phyloP scores from a whole-genome alignment of 2,113 vertebrate species.

The Spilogale gracilis region DNA sequence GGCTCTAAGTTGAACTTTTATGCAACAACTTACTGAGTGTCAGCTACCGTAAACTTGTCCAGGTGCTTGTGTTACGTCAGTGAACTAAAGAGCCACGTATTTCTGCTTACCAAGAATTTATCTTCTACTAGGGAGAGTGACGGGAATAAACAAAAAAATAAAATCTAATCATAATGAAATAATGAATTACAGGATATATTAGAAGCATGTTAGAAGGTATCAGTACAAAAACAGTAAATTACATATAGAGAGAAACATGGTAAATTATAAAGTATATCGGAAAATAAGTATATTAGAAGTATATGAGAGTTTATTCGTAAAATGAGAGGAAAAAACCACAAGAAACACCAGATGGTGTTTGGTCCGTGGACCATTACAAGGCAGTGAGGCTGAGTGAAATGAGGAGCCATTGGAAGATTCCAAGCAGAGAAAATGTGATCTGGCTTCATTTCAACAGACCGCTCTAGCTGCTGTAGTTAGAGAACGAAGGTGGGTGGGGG shows the following conservation, averaged over 20 bases:
- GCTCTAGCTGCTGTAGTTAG: not conserved
- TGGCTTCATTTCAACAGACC: not conserved
- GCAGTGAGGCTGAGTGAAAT: not conserved
- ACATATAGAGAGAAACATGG: not conserved
- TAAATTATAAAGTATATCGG: not conserved
- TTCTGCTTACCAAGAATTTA: constrained; percentile 19
- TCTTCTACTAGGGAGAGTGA: not conserved
- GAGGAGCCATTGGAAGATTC: not conserved
- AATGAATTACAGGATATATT: not conserved
- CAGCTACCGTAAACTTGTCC: not conserved
- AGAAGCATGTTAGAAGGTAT: not conserved
- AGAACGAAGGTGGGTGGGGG: not conserved
- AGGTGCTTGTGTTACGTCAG: not conserved
- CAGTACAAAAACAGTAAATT: not conserved
- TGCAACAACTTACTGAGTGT: not conserved
- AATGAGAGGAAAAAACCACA: not conserved
- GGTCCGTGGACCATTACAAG: not conserved
- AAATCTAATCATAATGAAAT: not conserved
- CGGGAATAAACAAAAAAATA: not conserved
- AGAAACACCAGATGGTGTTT: not conserved
- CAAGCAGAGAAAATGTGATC: not conserved
- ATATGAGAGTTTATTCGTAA: not conserved
- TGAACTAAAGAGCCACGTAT: not conserved
- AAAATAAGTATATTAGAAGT: not conserved
- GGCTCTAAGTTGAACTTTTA: not conserved